Percentiles rank a stretch among this genome's conserved stretches.
Conservation (phyloP, 2,888 invertebrate genomes). For the Tridacna gigas region DNA sequence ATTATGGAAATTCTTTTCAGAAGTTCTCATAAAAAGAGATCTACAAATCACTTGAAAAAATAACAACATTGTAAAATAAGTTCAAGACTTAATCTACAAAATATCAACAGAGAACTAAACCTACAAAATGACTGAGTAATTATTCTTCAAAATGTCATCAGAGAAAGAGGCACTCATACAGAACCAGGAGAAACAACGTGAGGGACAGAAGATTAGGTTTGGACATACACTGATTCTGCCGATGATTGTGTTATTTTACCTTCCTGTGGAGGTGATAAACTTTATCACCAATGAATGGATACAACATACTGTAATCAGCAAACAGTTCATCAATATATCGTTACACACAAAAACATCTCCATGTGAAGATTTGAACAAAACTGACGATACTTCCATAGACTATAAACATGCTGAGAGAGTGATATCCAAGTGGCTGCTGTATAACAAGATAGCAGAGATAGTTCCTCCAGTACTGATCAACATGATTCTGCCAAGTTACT, state of each 20-base stretch:
- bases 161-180: constrained; percentile 1
- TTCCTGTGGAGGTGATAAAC: neutral
- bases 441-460: constrained; percentile 35
- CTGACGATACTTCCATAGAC: neutral
- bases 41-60: no score
- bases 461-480: constrained; percentile 37
- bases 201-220: no score
- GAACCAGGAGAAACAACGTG: neutral
- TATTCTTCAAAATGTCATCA: neutral
- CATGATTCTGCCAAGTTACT: constrained; percentile 40
- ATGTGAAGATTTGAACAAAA: constrained; percentile 14
- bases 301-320: constrained; percentile 26
- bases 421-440: constrained; percentile 17
- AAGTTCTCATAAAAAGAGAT: no score
- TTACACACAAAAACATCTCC: constrained; percentile 2
- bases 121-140: no score
- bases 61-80: no score
- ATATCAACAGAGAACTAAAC: neutral
- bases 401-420: constrained; percentile 18
- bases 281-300: constrained; percentile 58
- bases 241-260: constrained; percentile 21
- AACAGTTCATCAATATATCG: constrained; percentile 24
- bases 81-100: no score
- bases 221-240: neutral
- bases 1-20: no score